These are phyloP conservation scores for Dicrostonyx torquatus DNA, from an alignment of 2,797 vertebrate genomes.

Conservation along the genomic window DNA sequence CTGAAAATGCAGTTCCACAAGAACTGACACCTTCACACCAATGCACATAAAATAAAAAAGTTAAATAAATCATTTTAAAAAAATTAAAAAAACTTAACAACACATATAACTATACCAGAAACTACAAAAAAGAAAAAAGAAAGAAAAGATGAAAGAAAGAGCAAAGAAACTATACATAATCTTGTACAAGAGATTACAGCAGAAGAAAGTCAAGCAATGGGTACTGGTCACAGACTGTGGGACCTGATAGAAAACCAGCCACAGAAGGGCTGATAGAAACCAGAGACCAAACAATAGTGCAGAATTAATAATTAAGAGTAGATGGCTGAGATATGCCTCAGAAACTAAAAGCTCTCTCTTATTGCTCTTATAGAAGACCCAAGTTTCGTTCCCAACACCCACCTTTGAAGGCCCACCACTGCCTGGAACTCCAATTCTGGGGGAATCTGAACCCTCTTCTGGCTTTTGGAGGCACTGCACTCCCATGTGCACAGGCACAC, in stretches of 20 bases:
- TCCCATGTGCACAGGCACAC: too few relatives aligned
- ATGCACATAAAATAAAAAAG: too few relatives aligned
- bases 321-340: neutral
- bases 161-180: neutral
- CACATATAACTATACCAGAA: neutral
- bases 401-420: neutral
- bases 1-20: too few relatives aligned
- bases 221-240: neutral
- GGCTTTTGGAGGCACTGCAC: too few relatives aligned
- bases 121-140: neutral
- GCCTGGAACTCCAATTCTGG: too few relatives aligned
- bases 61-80: too few relatives aligned
- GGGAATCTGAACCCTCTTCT: too few relatives aligned
- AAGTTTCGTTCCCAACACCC: neutral
- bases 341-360: neutral
- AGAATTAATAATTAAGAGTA: neutral
- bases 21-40: too few relatives aligned
- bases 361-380: neutral
- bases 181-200: neutral
- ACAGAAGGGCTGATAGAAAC: neutral
- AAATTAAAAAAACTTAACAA: too few relatives aligned
- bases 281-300: neutral
- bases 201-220: neutral
- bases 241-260: neutral
- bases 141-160: too few relatives aligned